Base-by-base conservation (phyloP, 2,888 invertebrate species). In the Drosophila meridionalis region DNA sequence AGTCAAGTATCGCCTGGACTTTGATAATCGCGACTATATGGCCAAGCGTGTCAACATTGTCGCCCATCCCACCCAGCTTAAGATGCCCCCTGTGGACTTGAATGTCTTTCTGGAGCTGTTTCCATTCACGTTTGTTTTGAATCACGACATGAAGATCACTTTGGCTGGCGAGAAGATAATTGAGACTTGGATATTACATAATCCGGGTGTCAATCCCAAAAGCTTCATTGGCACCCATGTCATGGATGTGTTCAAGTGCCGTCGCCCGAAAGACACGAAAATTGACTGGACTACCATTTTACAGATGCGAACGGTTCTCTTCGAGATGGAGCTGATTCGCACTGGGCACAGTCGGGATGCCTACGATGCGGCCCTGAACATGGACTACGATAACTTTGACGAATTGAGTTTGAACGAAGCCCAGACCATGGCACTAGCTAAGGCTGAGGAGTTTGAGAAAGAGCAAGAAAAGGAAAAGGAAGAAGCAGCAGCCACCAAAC, bases 41-140 rank as follows among this genome's bases (percentile, higher is more conserved):
- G 85, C 91, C 20, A 92, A 91, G 56, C 87, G 93, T 59, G 92
- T 93, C 0, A 93, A 93, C 79, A 81, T 91, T 28, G 82, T 87
- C 62, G 91, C 92, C 0, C 93, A 93, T 87, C 91, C 92, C 6
- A 91, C 93, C 2, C 93, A 93, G 70, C 73, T 92, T 0, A 84
- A 81, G n/a, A 79, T 69, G 91, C 90, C 77, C 1, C 73, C 96
- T 0, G 95, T 97, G 32, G 95, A 96, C 1, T 95, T 96, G 58
- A 94, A 95, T 30, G 93, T 97, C 40, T 94, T 97, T 26, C 94
- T 98, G 14, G 95, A 96, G 89, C 94, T 98, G 58, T 98, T 98
- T 92, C 98, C 98, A 0, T 98, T 98, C 91, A 97, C 96, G 14
- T 94, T 98, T 12, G 94, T 98, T 58, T 95, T 98, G 70, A 96